Percentiles rank a stretch among this genome's conserved stretches.
phyloP scores from a whole-genome alignment of 1,140 invertebrate species.

The Philaenus spumarius region DNA sequence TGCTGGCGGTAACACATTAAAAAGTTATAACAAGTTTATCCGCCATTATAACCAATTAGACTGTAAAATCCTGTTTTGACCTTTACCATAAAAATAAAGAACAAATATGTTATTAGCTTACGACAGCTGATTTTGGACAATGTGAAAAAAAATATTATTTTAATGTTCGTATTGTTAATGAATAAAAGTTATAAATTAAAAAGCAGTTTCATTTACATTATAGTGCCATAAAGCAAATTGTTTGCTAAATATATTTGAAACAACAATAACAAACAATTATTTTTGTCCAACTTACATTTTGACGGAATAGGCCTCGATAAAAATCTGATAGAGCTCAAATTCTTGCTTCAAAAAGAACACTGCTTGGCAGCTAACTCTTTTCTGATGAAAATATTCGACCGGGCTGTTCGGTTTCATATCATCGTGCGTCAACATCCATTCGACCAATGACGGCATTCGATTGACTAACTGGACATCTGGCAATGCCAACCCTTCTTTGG shows the following conservation, averaged over 20 bases:
- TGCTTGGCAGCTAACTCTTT: conserved; percentile 26
- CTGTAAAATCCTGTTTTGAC: no score
- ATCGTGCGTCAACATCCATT: conserved; percentile 34
- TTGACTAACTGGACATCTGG: background rate
- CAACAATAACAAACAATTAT: background rate
- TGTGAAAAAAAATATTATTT: background rate
- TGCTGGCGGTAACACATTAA: no score
- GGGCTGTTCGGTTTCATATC: conserved; percentile 23
- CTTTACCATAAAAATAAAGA: no score
- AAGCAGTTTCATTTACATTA: background rate
- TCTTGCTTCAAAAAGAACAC: conserved; percentile 30
- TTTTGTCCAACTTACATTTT: conserved; percentile 21
- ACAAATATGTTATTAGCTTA: background rate
- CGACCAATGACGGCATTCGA: conserved; percentile 1
- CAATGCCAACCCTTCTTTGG: background rate
- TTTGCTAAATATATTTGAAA: no score
- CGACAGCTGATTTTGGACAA: background rate
- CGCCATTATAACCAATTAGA: no score
- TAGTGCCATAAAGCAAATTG: no score
- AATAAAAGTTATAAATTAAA: background rate
- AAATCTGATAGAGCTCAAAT: conserved; percentile 21
- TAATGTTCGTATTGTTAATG: background rate
- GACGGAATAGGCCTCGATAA: conserved; percentile 22
- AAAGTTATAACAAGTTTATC: no score
- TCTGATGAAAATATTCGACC: conserved; percentile 23